These are phyloP conservation scores for Ambastaia sidthimunki DNA, from an alignment of 2,797 vertebrate species.

Conservation along the genomic window DNA sequence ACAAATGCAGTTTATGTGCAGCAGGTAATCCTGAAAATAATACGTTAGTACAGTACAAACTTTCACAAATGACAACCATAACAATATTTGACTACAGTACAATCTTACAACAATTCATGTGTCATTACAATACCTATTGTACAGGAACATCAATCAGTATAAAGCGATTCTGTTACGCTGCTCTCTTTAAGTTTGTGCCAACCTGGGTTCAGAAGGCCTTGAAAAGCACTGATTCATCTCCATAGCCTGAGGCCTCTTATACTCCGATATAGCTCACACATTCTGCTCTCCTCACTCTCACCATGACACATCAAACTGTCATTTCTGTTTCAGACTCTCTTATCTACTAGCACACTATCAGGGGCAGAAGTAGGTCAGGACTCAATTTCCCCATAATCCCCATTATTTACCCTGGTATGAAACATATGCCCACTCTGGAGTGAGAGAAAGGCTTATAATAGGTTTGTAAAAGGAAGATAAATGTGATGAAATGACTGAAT, in stretches of 20 bases:
- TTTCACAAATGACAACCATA: not conserved
- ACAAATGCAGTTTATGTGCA: not conserved
- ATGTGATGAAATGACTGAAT: conserved; percentile 70
- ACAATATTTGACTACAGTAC: conserved; percentile 11
- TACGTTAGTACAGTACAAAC: too few relatives aligned
- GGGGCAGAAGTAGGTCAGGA: conserved; percentile 67
- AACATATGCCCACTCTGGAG: conserved; percentile 74
- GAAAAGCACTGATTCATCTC: conserved; percentile 71
- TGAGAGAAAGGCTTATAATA: conserved; percentile 76
- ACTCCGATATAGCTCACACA: conserved; percentile 68
- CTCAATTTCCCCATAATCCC: conserved; percentile 72
- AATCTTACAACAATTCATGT: not conserved
- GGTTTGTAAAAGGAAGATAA: conserved; percentile 74
- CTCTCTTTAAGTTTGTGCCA: conserved; percentile 14
- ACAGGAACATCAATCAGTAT: conserved; percentile 1
- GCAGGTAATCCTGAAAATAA: not conserved
- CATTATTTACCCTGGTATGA: conserved; percentile 73
- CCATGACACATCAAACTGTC: conserved; percentile 69
- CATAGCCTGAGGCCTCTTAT: conserved; percentile 70
- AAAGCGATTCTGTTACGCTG: conserved; percentile 11
- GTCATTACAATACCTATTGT: conserved; percentile 15
- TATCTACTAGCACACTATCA: conserved; percentile 73
- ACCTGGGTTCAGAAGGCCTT: conserved; percentile 55
- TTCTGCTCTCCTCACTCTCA: conserved; percentile 69
- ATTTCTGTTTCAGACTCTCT: conserved; percentile 68